A percentile compares a stretch with the other conserved stretches of the same genome.
These are phyloP conservation scores for Heliocidaris tuberculata DNA, from an alignment of 35 echinoderm and acorn worm genomes.

Conservation along the genomic window DNA sequence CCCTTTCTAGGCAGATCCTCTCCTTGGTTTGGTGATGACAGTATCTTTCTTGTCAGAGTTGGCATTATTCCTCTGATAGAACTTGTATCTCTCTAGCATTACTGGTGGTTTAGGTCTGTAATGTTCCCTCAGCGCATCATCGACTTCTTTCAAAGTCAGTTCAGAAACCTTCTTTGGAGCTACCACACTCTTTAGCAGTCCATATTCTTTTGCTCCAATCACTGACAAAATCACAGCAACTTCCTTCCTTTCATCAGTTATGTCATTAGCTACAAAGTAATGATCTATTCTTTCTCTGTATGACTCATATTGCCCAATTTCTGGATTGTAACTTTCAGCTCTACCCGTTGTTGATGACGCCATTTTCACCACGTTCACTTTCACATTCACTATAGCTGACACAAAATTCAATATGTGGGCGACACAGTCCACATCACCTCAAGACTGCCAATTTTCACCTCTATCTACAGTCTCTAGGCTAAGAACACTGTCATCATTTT, in stretches of 20 bases:
- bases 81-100: background rate
- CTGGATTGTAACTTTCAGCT: constrained; percentile 11
- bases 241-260: constrained; percentile 19
- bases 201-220: too few relatives aligned
- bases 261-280: too few relatives aligned
- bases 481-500: background rate
- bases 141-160: background rate
- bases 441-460: background rate
- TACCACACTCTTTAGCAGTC: constrained; percentile 16
- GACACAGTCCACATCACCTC: background rate
- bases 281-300: constrained; percentile 33
- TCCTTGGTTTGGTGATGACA: too few relatives aligned
- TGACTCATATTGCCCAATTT: constrained; percentile 34
- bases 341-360: background rate
- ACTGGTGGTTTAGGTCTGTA: constrained; percentile 27
- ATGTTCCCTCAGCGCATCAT: constrained; percentile 9
- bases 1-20: too few relatives aligned
- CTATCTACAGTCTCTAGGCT: background rate
- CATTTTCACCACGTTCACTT: background rate
- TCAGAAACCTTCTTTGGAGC: constrained; percentile 16
- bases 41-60: too few relatives aligned
- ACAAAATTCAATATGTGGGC: background rate
- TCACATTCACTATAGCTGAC: background rate
- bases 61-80: constrained; percentile 28
- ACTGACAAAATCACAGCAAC: constrained; percentile 34